Evolutionary conservation across 1,140 invertebrate species (phyloP), one percentile per base, ranked within the genome.

Genomic region (Hormaphis cornu): DNA sequence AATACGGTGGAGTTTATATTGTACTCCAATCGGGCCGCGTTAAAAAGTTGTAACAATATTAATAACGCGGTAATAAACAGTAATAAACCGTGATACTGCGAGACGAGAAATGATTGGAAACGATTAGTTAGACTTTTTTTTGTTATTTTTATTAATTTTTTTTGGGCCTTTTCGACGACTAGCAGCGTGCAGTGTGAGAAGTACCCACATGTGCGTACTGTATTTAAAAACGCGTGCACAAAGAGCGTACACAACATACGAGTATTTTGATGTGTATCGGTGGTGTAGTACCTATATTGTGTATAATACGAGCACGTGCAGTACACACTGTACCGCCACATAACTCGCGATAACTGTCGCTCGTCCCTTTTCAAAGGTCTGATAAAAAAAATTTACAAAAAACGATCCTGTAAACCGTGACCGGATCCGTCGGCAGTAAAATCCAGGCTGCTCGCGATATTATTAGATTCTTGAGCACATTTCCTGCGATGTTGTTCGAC

Each of bases 11-110:
- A 30, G 16, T 3, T 52, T 33, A n/a, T 56, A 56, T 56, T 56
- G 53, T 56, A 22, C 33, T 56, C 14, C 53, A 56, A 56, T 56
- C 53, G 53, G 20, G n/a, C n/a, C n/a, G n/a, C n/a, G n/a, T n/a
- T n/a, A n/a, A n/a, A n/a, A n/a, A n/a, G n/a, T n/a, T n/a, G n/a
- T n/a, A n/a, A n/a, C n/a, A n/a, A n/a, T n/a, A n/a, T n/a, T n/a
- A n/a, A n/a, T n/a, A n/a, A n/a, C 16, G 20, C 16, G 33, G 16
- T 22, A 24, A 50, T 24, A 24, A 50, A 50, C 18, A 54, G 35
- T 22, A 35, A 20, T 33, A 54, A 54, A 20, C 18, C 1, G 10
- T 53, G n/a, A n/a, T 1, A 8, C 3, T 53, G n/a, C 9, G 20
- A 3, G 22, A 30, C 28, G 1, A n/a, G 33, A 35, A 24, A 58